phyloP scores from a whole-genome alignment of 2,888 invertebrate genomes.

The Ophion slaviceki region DNA sequence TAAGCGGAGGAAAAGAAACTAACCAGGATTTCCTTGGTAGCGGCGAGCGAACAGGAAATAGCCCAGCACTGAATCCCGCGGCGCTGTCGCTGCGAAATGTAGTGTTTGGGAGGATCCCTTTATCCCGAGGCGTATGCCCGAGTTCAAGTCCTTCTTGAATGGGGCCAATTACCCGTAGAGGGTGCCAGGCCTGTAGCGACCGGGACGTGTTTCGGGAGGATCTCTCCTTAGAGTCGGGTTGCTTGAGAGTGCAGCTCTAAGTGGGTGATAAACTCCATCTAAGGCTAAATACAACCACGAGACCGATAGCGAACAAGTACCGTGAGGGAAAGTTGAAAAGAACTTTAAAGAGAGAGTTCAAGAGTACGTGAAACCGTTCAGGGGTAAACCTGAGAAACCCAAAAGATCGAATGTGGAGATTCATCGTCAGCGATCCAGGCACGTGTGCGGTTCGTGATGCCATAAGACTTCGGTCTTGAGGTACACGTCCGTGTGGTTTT shows the following conservation, averaged over 20 bases:
- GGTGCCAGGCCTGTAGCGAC: constrained; percentile 85
- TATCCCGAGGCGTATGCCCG: constrained; percentile 79
- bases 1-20: constrained; percentile 88
- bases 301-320: constrained; percentile 88
- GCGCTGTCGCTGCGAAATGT: constrained; percentile 84
- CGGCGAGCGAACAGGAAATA: constrained; percentile 87
- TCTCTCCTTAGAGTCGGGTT: constrained; percentile 85
- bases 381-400: constrained; percentile 86
- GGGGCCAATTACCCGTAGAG: constrained; percentile 85
- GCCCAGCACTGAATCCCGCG: constrained; percentile 86
- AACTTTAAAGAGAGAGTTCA: constrained; percentile 86
- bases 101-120: constrained; percentile 84
- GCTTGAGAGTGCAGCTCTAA: constrained; percentile 81
- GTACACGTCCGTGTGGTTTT: no score
- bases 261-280: constrained; percentile 83
- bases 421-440: constrained; percentile 76
- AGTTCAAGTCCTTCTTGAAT: constrained; percentile 85
- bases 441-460: constrained; percentile 75
- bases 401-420: constrained; percentile 83
- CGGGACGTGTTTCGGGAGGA: constrained; percentile 75
- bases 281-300: constrained; percentile 86
- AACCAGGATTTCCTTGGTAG: constrained; percentile 87
- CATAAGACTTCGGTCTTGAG: constrained; percentile 53
- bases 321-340: constrained; percentile 90
- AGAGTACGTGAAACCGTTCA: constrained; percentile 84